These are phyloP conservation scores for Oxytorus armatus DNA, from an alignment of 2,888 invertebrate genomes.

Conservation along the genomic window DNA sequence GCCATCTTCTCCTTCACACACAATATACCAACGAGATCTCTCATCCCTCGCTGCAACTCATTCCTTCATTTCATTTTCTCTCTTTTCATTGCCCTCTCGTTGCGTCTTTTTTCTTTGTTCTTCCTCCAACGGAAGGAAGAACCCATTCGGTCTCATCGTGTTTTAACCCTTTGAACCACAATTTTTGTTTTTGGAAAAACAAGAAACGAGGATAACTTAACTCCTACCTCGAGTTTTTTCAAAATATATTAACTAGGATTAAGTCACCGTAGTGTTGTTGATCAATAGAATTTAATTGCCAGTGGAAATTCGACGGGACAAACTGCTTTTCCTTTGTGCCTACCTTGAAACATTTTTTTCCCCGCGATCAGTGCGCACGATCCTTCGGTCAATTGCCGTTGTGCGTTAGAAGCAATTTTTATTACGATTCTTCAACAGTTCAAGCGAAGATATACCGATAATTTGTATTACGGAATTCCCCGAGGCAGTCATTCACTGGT, in stretches of 20 bases:
- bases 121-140: not conserved
- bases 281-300: no score
- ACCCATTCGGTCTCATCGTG: not conserved
- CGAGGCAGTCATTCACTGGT: constrained; percentile 10
- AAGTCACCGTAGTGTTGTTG: no score
- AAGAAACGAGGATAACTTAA: no score
- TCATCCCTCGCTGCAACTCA: constrained; percentile 5
- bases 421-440: not conserved
- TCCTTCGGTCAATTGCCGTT: constrained; percentile 1
- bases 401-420: not conserved
- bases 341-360: no score
- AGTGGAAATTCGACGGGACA: no score
- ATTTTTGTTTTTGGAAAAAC: no score
- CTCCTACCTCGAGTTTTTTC: no score
- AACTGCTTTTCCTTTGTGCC: no score
- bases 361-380: no score
- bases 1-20: constrained; percentile 8
- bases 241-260: no score
- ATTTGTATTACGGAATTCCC: not conserved
- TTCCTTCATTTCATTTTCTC: constrained; percentile 1
- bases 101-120: not conserved
- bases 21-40: not conserved
- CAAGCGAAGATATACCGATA: not conserved
- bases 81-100: not conserved
- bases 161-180: no score